Percentiles rank a stretch among this genome's conserved stretches.
phyloP scores from a whole-genome alignment of 2,888 invertebrate genomes.

The Serrognathus titanus region DNA sequence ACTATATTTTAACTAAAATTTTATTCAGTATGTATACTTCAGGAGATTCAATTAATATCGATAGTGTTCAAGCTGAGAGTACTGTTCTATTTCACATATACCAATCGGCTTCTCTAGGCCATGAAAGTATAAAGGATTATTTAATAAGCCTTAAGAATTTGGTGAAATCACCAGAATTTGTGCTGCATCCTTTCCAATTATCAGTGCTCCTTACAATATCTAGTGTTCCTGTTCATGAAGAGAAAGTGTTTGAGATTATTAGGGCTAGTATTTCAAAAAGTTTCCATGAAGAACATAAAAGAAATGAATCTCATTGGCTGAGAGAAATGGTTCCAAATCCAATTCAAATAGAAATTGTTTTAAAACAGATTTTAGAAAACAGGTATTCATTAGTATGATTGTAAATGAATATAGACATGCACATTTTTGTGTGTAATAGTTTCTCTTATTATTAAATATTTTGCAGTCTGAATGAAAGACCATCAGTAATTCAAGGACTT shows the following conservation, averaged over 20 bases:
- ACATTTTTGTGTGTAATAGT: background rate
- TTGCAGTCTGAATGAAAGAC: conserved; percentile 44
- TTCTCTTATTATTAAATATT: conserved; percentile 3
- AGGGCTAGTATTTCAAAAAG: conserved; percentile 37
- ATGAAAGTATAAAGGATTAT: conserved; percentile 50
- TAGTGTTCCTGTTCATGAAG: conserved; percentile 49
- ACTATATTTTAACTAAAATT: background rate
- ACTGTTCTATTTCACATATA: conserved; percentile 60
- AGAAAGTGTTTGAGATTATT: conserved; percentile 47
- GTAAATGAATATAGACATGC: background rate
- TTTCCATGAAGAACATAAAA: conserved; percentile 41
- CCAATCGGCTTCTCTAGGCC: conserved; percentile 47
- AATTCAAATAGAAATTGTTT: conserved; percentile 45
- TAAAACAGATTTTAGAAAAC: conserved; percentile 50
- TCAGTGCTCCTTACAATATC: conserved; percentile 54
- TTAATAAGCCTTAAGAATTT: conserved; percentile 51
- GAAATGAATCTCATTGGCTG: conserved; percentile 54
- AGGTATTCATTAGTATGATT: conserved; percentile 41
- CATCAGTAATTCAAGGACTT: conserved; percentile 49
- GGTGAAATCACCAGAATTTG: conserved; percentile 55
- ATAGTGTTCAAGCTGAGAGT: conserved; percentile 58
- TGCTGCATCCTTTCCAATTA: conserved; percentile 63
- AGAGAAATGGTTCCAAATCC: conserved; percentile 46
- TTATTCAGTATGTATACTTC: conserved; percentile 19
- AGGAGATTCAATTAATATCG: conserved; percentile 51